phyloP scores from a whole-genome alignment of 2,113 vertebrate species.

The Nibea coibor region DNA sequence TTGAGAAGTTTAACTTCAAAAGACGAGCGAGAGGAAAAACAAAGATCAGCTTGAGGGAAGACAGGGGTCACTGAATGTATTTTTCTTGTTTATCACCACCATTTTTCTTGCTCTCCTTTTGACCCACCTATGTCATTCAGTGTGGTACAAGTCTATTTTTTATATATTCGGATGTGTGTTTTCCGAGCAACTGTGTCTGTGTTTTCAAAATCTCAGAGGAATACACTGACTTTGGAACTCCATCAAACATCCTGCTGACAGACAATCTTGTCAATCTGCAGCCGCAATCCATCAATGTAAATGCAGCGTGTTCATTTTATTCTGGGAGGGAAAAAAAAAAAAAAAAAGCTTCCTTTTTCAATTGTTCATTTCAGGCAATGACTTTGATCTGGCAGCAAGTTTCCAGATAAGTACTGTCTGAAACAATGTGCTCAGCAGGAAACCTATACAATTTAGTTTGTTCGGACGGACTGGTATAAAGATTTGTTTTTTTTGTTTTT shows the following conservation, averaged over 20 bases:
- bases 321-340: not conserved
- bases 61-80: slow-evolving; percentile 34
- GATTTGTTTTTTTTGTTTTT: not conserved
- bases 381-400: slow-evolving; percentile 49
- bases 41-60: slow-evolving; percentile 38
- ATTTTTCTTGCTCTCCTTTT: slow-evolving; percentile 22
- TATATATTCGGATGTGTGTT: slow-evolving; percentile 11
- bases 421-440: slow-evolving; percentile 49
- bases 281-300: slow-evolving; percentile 65
- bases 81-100: slow-evolving; percentile 36
- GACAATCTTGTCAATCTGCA: slow-evolving; percentile 65
- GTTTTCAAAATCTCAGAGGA: slow-evolving; percentile 28
- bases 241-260: slow-evolving; percentile 65
- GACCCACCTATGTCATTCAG: slow-evolving; percentile 16
- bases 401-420: slow-evolving; percentile 39
- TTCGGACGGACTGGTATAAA: slow-evolving; percentile 1
- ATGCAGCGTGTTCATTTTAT: slow-evolving; percentile 43
- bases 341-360: slow-evolving; percentile 31
- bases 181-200: slow-evolving; percentile 7
- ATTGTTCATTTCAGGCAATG: slow-evolving; percentile 52
- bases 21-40: slow-evolving; percentile 3
- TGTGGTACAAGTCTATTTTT: slow-evolving; percentile 8
- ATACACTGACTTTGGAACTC: slow-evolving; percentile 32
- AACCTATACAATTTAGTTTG: slow-evolving; percentile 25
- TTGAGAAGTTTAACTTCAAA: slow-evolving; percentile 51